Evolutionary conservation across 2,888 invertebrate species (phyloP).

Genomic region (Serripes groenlandicus): DNA sequence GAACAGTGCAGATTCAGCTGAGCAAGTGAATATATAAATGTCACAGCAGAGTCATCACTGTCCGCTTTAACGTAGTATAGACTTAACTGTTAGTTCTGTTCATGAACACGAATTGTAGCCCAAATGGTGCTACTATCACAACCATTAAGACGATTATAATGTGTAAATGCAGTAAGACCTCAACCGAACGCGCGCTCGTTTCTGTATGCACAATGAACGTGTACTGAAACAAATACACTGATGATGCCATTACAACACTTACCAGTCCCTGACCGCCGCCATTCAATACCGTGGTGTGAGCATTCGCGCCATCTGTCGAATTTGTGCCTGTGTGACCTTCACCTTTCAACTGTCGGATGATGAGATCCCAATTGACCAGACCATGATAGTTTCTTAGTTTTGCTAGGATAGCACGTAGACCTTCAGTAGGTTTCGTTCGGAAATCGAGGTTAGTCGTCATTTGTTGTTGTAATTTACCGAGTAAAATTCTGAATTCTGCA

Average conservation of each 20-base stretch:
- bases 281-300: conserved; percentile 5
- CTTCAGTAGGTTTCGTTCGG: conserved; percentile 30
- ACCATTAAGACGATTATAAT: no score
- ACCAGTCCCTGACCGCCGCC: background rate
- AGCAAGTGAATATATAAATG: no score
- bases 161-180: no score
- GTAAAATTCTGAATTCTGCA: conserved; percentile 52
- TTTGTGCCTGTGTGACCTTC: conserved; percentile 18
- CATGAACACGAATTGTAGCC: no score
- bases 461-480: conserved; percentile 55
- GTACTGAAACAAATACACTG: background rate
- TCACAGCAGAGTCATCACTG: no score
- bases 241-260: background rate
- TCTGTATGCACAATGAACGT: no score
- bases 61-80: no score
- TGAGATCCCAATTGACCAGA: conserved; percentile 66
- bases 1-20: no score
- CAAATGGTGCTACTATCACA: no score
- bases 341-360: conserved; percentile 50
- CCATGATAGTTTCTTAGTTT: conserved; percentile 58
- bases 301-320: background rate
- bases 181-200: no score
- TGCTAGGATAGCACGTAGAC: conserved; percentile 54
- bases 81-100: no score
- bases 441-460: conserved; percentile 28